Evolutionary conservation across 2,113 vertebrate species (phyloP), one percentile per base, ranked within the genome.

Genomic region (Paratilapia polleni): DNA sequence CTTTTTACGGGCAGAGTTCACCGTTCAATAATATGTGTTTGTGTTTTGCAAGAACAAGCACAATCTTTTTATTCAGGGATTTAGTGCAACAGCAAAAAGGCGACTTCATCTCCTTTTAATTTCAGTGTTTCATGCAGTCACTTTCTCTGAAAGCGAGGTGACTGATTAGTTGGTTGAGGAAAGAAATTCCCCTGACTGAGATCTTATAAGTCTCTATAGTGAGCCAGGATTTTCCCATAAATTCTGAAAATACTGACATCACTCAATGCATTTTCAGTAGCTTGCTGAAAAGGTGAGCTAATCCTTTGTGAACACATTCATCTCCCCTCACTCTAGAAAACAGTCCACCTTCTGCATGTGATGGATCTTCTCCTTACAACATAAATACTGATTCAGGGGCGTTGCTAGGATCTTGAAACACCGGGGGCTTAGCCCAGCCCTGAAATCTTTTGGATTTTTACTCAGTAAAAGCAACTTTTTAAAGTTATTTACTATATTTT

Each of bases 1-100:
- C 56, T 84, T 78, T 85, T 84, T 36, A 79, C 17, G 78, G 20
- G 66, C 88, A 93, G 92, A 91, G 94, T 92, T 93, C 94, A 91
- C 20, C 54, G 57, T 75, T 43, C 60, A 84, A 57, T 77, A 70
- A 20, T 28, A 14, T 47, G n/a, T 78, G 61, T 88, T 63, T 88
- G 41, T 85, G 75, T 90, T 91, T 88, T 84, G 74, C 66, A 85
- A 62, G 41, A 54, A 49, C 1, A 77, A 81, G 70, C 57, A 64
- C n/a, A 63, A 12, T 80, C 75, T 88, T 91, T 73, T 87, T 89
- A 77, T 54, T 60, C 43, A 63, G 41, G 61, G 49, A 66, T 68
- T 85, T 19, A 63, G 24, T 43, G 17, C 86, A 58, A 47, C 52
- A 28, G 41, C 24, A 49, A 6, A 43, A 17, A 47, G 24, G 36